Base-by-base conservation (phyloP, 2,797 vertebrate species). In the Protonibea diacanthus region DNA sequence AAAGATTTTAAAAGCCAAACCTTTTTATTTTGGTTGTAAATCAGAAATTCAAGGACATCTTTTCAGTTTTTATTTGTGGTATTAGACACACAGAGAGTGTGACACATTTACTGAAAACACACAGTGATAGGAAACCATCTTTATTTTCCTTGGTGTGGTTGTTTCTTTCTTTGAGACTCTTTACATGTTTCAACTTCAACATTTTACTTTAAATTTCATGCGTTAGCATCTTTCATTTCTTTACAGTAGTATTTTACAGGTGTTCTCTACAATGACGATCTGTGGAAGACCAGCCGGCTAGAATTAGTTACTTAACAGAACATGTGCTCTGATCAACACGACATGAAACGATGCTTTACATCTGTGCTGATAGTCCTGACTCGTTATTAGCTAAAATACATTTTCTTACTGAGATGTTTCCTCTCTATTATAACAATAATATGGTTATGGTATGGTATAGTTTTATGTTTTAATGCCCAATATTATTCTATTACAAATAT, bases 21-120 rank as follows among this genome's bases (percentile, higher is more conserved):
- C 8, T 17, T 8, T 38, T 38, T 6, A 56, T n/a, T 49, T 1
- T 14, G 13, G 44, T 25, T 55, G n/a, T 59, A 5, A 44, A 21
- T 44, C 4, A 25, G 47, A 56, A 74, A 82, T 52, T 75, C 10
- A 78, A 62, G 17, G 14, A 65, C 21, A 4, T 20, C 29, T 64
- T 73, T 67, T 52, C 8, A 25, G 5, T 42, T 52, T 77, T 25
- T 51, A 45, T 25, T 69, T 11, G 10, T 6, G 17, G 56, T 49
- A 9, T 21, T 40, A 8, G 6, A 5, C 23, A 9, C 21, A 40
- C 27, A 23, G 11, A 21, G 12, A 15, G 12, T 0, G 29, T 53
- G 14, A 53, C 25, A 56, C 25, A 23, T 47, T 21, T 73, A 20
- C 27, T 20, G 14, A 79, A 38, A 38, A 38, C n/a, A 29, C 13